phyloP scores from a whole-genome alignment of 2,797 vertebrate genomes.

The Petrocephalus schoutedeni region DNA sequence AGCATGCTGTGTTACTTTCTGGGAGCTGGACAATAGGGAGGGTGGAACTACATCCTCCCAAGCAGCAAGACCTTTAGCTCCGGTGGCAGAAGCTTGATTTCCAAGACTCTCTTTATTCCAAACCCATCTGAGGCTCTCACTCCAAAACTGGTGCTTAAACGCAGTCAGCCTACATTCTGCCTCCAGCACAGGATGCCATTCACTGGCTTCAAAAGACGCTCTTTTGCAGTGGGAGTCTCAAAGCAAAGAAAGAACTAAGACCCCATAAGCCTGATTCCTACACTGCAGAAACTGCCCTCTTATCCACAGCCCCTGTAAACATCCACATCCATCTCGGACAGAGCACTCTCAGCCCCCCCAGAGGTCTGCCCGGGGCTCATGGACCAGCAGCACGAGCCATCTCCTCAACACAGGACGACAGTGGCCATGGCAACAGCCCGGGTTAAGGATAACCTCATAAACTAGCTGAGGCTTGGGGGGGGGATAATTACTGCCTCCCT shows the following conservation, averaged over 20 bases:
- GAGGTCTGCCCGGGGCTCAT: background rate
- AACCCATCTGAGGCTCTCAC: background rate
- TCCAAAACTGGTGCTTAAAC: background rate
- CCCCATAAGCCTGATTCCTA: background rate
- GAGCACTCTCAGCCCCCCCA: background rate
- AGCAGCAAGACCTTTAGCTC: background rate
- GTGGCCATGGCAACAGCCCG: constrained; percentile 19
- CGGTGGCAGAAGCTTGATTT: background rate
- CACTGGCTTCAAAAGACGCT: background rate
- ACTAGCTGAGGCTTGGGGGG: background rate
- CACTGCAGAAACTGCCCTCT: background rate
- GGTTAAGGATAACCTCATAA: background rate
- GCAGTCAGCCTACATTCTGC: background rate
- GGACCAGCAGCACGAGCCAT: background rate
- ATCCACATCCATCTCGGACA: background rate
- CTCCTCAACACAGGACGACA: background rate
- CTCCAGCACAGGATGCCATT: background rate
- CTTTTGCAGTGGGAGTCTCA: background rate
- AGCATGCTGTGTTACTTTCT: background rate
- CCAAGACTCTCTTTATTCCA: too few species aligned
- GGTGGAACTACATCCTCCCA: background rate
- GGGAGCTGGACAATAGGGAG: background rate
- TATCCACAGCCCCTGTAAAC: too few species aligned
- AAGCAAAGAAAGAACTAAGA: background rate
- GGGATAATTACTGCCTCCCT: background rate